Percentiles rank a stretch among this genome's conserved stretches.
These are phyloP conservation scores for Mus pahari DNA, from an alignment of 2,113 vertebrate genomes.

Conservation along the genomic window DNA sequence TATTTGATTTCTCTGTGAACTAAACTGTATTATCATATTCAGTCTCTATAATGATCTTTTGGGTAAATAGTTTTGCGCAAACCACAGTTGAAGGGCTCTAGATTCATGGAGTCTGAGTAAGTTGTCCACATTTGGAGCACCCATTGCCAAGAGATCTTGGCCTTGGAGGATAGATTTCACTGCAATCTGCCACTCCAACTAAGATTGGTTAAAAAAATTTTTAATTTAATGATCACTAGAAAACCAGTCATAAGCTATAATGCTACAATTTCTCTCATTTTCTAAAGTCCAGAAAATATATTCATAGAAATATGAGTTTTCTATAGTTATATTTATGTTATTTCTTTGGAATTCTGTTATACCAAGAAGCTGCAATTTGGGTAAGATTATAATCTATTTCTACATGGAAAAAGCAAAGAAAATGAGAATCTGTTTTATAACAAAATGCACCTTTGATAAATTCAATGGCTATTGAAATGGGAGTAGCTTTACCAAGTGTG, in stretches of 20 bases:
- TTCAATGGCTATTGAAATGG: not conserved
- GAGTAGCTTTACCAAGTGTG: not conserved
- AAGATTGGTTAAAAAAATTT: no score
- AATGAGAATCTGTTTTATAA: not conserved
- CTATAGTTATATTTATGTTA: not conserved
- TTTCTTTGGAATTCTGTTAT: not conserved
- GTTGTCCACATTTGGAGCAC: not conserved
- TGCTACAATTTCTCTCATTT: not conserved
- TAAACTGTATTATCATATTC: not conserved
- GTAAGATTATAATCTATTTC: not conserved
- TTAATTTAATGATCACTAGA: not conserved
- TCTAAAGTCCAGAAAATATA: not conserved
- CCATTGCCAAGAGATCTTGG: not conserved
- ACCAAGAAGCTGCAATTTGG: not conserved
- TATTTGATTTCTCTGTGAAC: not conserved
- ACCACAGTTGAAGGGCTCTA: not conserved
- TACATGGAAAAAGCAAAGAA: not conserved
- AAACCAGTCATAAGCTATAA: not conserved
- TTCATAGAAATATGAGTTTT: not conserved
- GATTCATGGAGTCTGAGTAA: no score
- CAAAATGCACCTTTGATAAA: not conserved
- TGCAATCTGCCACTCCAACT: not conserved
- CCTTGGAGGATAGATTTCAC: not conserved
- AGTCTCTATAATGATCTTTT: not conserved
- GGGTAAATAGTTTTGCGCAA: not conserved